Base-by-base conservation (phyloP, 2,113 vertebrate genomes). In the Zapus hudsonius region DNA sequence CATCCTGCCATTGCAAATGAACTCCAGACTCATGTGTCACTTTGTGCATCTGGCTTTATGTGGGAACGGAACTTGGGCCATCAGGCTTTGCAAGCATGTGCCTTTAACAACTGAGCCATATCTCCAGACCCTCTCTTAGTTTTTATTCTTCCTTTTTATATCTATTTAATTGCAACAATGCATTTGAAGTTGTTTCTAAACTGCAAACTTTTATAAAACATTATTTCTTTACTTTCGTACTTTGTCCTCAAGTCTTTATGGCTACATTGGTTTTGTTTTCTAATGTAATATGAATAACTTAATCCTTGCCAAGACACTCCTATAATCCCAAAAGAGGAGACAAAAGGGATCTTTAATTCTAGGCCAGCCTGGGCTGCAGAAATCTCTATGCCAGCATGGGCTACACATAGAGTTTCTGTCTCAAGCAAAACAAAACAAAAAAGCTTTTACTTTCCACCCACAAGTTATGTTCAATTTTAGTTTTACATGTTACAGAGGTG, bases 101-200 rank as follows among this genome's bases (percentile, higher is more conserved):
- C 12, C 12, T 7, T 47, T 47, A 47, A 47, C 47, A 7, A 12
- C 12, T 47, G 47, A 47, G 47, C 47, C 7, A 47, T 12, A 7
- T 47, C 47, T 47, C n/a, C n/a, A n/a, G n/a, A n/a, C n/a, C n/a
- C n/a, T n/a, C 47, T 47, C 47, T 47, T 47, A 47, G n/a, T 59
- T 92, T 87, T 83, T 31, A 61, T 47, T 73, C n/a, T 89, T 29
- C 66, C 52, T 79, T 23, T 83, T 73, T 63, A 38, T 78, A 27
- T 91, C 31, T 90, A 29, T 66, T 95, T 82, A 86, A 66, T 12
- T 83, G 61, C 88, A 25, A 94, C 36, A 67, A 85, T 38, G 0
- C n/a, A 52, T 78, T 87, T 84, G 67, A 90, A 90, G 90, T 20
- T 52, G n/a, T 91, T 79, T 70, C 52, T 89, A 79, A 91, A 64